Base-by-base conservation (phyloP, 1,140 invertebrate species). In the Lordiphosa mommai region DNA sequence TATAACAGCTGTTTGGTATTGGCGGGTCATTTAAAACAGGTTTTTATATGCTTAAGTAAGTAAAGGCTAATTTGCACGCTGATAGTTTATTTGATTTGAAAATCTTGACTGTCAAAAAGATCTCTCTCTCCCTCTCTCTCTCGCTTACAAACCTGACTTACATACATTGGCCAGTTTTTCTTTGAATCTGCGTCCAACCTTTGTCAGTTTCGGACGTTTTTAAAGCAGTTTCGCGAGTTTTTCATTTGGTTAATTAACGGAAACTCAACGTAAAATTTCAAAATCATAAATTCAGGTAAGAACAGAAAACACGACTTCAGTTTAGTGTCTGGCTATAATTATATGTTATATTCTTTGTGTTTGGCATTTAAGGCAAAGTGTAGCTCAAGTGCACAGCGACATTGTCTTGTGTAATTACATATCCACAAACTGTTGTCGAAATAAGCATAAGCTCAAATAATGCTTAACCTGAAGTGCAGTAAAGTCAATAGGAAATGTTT, bases 351-450 rank as follows among this genome's bases (percentile, higher is more conserved):
- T 27, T 27, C 16, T 17, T 2, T 17, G 6, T 27, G 23, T 7
- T 27, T 27, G 23, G 23, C 7, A 27, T 34, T 17, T 17, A 41
- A 23, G 14, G 4, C 38, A 41, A n/a, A 9, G 12, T 37, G 23
- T 37, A 40, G 44, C 8, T 13, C 53, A 17, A 49, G 20, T 41
- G 36, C 57, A 49, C 48, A 46, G 49, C 60, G 50, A 47, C 36
- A 72, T 77, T 73, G 67, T 80, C 64, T 79, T 79, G 73, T 55
- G 73, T 56, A 80, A 79, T 79, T 80, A 73, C 43, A 60, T 23
- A 23, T 4, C 20, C 20, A 65, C 58, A 60, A 63, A 60, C 32
- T 27, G 61, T 52, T 76, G 66, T 60, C 58, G 56, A 74, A 70
- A 66, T 40, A 48, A 66, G 47, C 61, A 60, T 36, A 72, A 72